phyloP scores from a whole-genome alignment of 2,888 invertebrate species.

The Drosophila basisetae region DNA sequence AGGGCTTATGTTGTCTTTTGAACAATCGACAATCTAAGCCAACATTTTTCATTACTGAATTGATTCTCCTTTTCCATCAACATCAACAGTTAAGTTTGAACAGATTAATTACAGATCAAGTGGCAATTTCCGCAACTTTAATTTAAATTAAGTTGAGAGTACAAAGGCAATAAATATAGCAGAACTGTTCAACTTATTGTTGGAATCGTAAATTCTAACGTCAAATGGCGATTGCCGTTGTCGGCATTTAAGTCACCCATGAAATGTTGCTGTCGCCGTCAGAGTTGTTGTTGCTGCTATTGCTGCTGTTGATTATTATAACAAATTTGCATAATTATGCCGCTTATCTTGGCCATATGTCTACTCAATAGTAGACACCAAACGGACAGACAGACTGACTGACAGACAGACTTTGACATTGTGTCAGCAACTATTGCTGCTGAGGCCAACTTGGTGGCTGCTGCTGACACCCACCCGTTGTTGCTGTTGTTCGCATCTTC shows the following conservation, averaged over 20 bases:
- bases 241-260: constrained; percentile 64
- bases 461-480: constrained; percentile 47
- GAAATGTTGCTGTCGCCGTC: constrained; percentile 63
- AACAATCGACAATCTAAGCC: background rate
- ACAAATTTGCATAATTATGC: constrained; percentile 82
- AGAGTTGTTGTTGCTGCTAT: constrained; percentile 15
- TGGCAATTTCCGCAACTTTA: background rate
- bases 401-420: background rate
- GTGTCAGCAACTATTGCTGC: constrained; percentile 15
- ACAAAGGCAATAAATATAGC: constrained; percentile 38
- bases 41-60: background rate
- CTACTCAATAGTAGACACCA: constrained; percentile 55
- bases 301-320: constrained; percentile 67
- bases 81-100: background rate
- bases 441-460: constrained; percentile 35
- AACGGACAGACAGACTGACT: constrained; percentile 22
- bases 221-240: constrained; percentile 67
- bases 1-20: background rate
- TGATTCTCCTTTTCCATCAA: background rate
- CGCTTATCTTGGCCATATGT: constrained; percentile 81
- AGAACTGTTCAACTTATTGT: constrained; percentile 60
- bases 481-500: constrained; percentile 16
- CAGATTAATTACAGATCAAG: background rate
- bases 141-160: constrained; percentile 13
- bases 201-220: constrained; percentile 64